Evolutionary conservation across 2,888 invertebrate species (phyloP).

Genomic region (Temnothorax rugatulus): DNA sequence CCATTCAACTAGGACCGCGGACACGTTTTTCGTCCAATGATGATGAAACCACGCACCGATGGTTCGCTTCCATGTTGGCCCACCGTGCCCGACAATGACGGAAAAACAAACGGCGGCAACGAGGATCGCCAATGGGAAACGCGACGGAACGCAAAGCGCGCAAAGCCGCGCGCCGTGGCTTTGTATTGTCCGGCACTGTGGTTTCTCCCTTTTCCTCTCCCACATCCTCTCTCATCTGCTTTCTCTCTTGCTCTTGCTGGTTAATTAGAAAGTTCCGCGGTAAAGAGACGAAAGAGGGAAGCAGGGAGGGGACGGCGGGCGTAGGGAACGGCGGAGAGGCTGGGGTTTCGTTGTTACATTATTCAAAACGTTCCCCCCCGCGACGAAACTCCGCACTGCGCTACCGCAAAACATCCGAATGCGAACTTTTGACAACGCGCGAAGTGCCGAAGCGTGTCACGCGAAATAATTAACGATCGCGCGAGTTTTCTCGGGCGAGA

Average conservation of each 20-base stretch:
- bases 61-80: slow-evolving; percentile 46
- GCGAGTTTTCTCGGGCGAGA: slow-evolving; percentile 78
- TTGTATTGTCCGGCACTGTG: slow-evolving; percentile 82
- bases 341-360: slow-evolving; percentile 83
- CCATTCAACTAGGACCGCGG: slow-evolving; percentile 12
- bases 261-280: slow-evolving; percentile 85
- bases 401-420: slow-evolving; percentile 81
- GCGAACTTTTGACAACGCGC: slow-evolving; percentile 84
- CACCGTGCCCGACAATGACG: slow-evolving; percentile 59
- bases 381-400: slow-evolving; percentile 78
- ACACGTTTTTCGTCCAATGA: slow-evolving; percentile 46
- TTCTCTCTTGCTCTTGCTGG: slow-evolving; percentile 68
- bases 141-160: slow-evolving; percentile 76
- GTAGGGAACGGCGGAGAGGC: slow-evolving; percentile 58
- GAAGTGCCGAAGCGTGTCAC: slow-evolving; percentile 80
- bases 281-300: slow-evolving; percentile 74
- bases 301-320: not conserved
- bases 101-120: slow-evolving; percentile 65
- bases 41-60: slow-evolving; percentile 40
- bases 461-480: slow-evolving; percentile 85
- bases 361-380: slow-evolving; percentile 83
- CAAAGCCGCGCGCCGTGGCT: slow-evolving; percentile 70
- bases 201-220: slow-evolving; percentile 47
- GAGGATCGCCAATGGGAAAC: slow-evolving; percentile 74
- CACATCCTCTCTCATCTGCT: slow-evolving; percentile 32